Evolutionary conservation across 1,140 invertebrate species (phyloP), one percentile per base, ranked within the genome.

Genomic region (Drosophila mauritiana): DNA sequence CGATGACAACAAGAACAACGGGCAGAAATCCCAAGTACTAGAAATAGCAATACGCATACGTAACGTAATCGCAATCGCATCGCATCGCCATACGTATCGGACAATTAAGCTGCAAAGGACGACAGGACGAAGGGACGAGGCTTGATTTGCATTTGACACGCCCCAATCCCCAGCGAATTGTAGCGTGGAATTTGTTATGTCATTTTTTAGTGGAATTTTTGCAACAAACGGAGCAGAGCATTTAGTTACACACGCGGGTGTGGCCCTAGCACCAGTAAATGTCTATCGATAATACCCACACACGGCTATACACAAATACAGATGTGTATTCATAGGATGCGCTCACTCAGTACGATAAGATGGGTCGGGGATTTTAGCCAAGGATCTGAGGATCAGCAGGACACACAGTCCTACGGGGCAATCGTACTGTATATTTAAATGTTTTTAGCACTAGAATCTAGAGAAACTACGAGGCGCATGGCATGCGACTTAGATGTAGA

Each of bases 381-480:
- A 56, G 36, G 27, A 73, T 49, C 59, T 4, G 17, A 34, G 45
- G 59, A 58, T 62, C 56, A 17, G 49, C 36, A n/a, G 42, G 58
- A 65, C 59, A 42, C 52, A 20, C 73, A 65, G 75, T 67, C 53
- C 54, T 57, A 90, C 72, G 68, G 61, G 58, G 36, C 69, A 76
- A 72, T 76, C 78, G 80, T 84, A 83, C 64, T 84, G 72, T 83
- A 80, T 51, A 80, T 90, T 89, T 85, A 88, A 75, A 83, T 84
- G 80, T 83, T 88, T 90, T 88, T 85, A 89, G 84, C 85, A 85
- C 80, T 90, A 90, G 85, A 88, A 73, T n/a, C 64, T 85, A 84
- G 81, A 69, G 61, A 65, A 80, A 80, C 80, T 83, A 63, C 59
- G 76, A 52, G 68, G 34, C 58, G 73, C 73, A 65, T 52, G 64